These are phyloP conservation scores for Archips crataeganus DNA, from an alignment of 2,888 invertebrate species.

Conservation along the genomic window DNA sequence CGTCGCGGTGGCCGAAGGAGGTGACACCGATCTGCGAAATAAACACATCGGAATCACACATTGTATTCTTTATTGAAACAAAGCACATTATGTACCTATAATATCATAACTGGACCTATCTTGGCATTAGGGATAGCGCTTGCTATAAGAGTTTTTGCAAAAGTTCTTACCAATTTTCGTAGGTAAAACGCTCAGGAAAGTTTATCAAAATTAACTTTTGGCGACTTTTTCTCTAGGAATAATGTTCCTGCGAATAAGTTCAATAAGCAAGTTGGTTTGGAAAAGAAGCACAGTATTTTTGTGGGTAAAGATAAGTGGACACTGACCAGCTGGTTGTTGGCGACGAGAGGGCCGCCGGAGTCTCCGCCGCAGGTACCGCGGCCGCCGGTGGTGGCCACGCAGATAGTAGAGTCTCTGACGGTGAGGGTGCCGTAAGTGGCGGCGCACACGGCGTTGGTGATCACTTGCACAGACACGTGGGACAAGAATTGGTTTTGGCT, in stretches of 20 bases:
- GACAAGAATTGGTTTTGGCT: conserved; percentile 56
- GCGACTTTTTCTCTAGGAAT: no score
- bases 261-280: no score
- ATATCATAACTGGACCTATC: no score
- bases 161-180: background rate
- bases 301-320: no score
- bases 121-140: background rate
- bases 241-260: no score
- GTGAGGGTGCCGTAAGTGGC: conserved; percentile 14
- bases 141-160: background rate
- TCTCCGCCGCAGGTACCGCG: conserved; percentile 44
- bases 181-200: no score
- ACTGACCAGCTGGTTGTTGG: conserved; percentile 35
- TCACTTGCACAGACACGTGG: conserved; percentile 62
- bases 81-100: no score
- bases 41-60: conserved; percentile 46
- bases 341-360: conserved; percentile 43
- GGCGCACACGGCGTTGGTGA: conserved; percentile 48
- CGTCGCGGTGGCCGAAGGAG: conserved; percentile 65
- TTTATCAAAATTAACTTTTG: no score
- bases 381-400: conserved; percentile 42
- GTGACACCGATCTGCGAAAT: conserved; percentile 64
- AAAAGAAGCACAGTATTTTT: no score
- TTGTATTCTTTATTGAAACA: no score
- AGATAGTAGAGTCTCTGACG: conserved; percentile 37